phyloP scores from a whole-genome alignment of 2,888 invertebrate genomes.

The Zhuqinia jingwanae region DNA sequence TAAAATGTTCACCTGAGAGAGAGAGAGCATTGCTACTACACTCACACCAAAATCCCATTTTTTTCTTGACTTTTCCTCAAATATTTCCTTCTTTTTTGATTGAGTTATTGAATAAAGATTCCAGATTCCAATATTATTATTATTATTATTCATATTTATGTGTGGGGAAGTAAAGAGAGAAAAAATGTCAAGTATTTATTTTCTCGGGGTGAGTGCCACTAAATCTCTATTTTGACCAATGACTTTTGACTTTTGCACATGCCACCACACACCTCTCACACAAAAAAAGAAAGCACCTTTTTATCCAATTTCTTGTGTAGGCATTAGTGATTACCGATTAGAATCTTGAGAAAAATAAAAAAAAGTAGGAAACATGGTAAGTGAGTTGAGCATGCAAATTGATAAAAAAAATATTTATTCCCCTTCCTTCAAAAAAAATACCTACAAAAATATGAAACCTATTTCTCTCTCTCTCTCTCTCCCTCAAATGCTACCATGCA shows the following conservation, averaged over 20 bases:
- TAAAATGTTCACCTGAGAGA: too few species aligned
- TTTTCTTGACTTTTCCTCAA: too few species aligned
- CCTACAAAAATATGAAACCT: too few species aligned
- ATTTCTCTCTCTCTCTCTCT: not conserved
- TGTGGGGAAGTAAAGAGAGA: not conserved
- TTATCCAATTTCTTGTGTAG: not conserved
- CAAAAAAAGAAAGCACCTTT: slow-evolving; percentile 10
- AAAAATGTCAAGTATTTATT: not conserved
- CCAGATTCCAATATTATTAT: too few species aligned
- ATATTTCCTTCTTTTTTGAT: too few species aligned
- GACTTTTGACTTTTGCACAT: slow-evolving; percentile 4
- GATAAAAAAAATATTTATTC: not conserved
- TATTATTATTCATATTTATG: too few species aligned
- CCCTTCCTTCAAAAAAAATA: too few species aligned
- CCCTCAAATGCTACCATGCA: not conserved
- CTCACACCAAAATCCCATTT: too few species aligned
- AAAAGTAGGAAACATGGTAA: not conserved
- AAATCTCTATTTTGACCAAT: not conserved
- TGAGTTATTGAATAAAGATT: too few species aligned
- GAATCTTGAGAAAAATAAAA: not conserved
- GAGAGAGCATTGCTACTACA: too few species aligned
- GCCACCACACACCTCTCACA: not conserved
- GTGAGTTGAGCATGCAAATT: slow-evolving; percentile 11
- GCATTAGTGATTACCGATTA: slow-evolving; percentile 19
- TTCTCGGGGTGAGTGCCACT: not conserved